Evolutionary conservation across 2,888 invertebrate genomes (phyloP), one percentile per base, ranked within the genome.

Genomic region (Fragum whitleyi): DNA sequence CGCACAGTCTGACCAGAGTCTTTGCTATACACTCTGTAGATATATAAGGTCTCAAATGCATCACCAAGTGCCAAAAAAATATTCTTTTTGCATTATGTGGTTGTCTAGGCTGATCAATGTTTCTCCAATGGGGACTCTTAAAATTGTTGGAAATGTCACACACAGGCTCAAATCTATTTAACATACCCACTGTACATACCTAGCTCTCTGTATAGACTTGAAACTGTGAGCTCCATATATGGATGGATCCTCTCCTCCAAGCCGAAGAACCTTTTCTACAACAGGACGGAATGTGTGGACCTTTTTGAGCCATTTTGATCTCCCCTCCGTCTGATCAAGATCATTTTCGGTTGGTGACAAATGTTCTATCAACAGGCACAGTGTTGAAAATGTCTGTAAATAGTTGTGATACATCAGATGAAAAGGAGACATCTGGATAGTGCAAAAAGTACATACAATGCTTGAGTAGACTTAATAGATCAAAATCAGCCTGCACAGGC

Each of bases 281-380:
- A 88, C 77, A 14, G 89, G 90, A n/a, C 85, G 68, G 70, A 82
- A 88, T n/a, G 59, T 69, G 55, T 86, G 83, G 29, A 89, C 87
- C 16, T 80, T 84, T n/a, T 82, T 70, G n/a, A 88, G 65, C 91
- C 91, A 91, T 16, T 74, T 75, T 19, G 84, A 59, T 26, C 89
- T 69, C 7, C 81, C 79, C 5, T 67, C 62, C 29, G 67, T 65
- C 11, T 77, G 74, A 47, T 87, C 77, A 21, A 89, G 74, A 61
- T 83, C 76, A n/a, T 83, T 74, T 21, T 77, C 74, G 0, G 70
- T 69, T 23, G 88, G 88, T 14, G 79, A 77, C 14, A 91, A 78
- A 9, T 85, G 76, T 9, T 83, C 83, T 36, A 90, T 76, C 51
- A 90, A 68, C 72, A 89, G 69, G 21, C 76, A 62, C 26, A 90